phyloP scores from a whole-genome alignment of 2,113 vertebrate genomes.

The Ictalurus punctatus region DNA sequence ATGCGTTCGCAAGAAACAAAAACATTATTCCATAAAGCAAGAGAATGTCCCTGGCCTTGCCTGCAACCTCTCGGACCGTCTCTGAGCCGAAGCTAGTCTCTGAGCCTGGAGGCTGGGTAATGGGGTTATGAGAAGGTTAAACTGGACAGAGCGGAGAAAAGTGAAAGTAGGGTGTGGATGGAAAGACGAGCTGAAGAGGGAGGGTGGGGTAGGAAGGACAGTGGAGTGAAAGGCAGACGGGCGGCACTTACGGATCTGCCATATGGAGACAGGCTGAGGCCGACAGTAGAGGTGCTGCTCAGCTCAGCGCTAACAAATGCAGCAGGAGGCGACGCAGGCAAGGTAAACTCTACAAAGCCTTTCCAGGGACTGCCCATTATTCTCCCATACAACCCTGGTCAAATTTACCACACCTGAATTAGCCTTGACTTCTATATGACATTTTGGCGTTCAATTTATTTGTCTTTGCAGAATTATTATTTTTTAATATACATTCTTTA shows the following conservation, averaged over 20 bases:
- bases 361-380: slow-evolving; percentile 79
- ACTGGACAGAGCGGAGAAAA: slow-evolving; percentile 69
- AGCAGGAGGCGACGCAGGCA: slow-evolving; percentile 77
- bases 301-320: slow-evolving; percentile 76
- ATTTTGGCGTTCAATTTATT: neutral
- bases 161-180: slow-evolving; percentile 53
- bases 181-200: slow-evolving; percentile 57
- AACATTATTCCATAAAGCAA: neutral
- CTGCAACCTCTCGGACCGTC: slow-evolving; percentile 49
- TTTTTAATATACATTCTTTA: slow-evolving; percentile 1
- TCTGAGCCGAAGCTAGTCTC: slow-evolving; percentile 74
- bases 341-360: slow-evolving; percentile 79
- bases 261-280: slow-evolving; percentile 79
- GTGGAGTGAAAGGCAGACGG: slow-evolving; percentile 61
- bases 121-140: slow-evolving; percentile 67
- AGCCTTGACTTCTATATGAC: slow-evolving; percentile 58
- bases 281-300: slow-evolving; percentile 77
- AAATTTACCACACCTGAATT: slow-evolving; percentile 68
- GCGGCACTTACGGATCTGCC: slow-evolving; percentile 78
- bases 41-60: slow-evolving; percentile 10
- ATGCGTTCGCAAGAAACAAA: neutral
- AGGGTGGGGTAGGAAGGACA: slow-evolving; percentile 58
- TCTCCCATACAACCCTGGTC: slow-evolving; percentile 74
- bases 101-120: slow-evolving; percentile 61
- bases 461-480: slow-evolving; percentile 30